phyloP scores from a whole-genome alignment of 2,888 invertebrate species.

The Tenodera sinensis region DNA sequence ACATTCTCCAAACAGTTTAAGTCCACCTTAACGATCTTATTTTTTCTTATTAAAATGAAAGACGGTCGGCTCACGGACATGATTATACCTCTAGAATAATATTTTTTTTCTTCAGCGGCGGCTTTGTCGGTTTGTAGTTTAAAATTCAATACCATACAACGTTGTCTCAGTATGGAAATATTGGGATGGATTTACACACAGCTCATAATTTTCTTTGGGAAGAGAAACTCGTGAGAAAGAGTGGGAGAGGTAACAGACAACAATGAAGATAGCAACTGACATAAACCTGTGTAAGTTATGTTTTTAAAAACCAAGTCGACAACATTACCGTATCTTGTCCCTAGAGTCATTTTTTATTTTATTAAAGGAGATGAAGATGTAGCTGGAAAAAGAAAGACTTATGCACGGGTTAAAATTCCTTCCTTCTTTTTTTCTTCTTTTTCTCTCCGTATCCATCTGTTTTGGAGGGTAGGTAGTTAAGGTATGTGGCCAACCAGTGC shows the following conservation, averaged over 20 bases:
- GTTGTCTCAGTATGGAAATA: background rate
- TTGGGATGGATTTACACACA: background rate
- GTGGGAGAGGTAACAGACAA: slow-evolving; percentile 7
- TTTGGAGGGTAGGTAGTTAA: background rate
- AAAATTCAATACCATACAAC: background rate
- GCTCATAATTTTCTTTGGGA: background rate
- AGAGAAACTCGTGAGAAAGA: background rate
- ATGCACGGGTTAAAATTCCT: background rate
- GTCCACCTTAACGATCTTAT: background rate
- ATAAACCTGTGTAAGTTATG: slow-evolving; percentile 18
- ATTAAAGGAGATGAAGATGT: background rate
- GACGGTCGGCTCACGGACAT: background rate
- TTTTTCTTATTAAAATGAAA: background rate
- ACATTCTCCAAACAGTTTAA: background rate
- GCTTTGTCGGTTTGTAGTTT: background rate
- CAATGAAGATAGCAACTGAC: slow-evolving; percentile 15
- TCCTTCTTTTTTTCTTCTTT: background rate
- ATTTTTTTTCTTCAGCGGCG: background rate
- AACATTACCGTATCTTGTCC: background rate
- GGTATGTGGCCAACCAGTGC: background rate
- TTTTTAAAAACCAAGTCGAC: background rate
- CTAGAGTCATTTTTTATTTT: background rate
- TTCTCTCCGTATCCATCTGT: background rate
- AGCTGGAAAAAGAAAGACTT: background rate
- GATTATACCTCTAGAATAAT: background rate